Conservation (phyloP, 2,113 vertebrate species). For the Stigmatopora argus region DNA sequence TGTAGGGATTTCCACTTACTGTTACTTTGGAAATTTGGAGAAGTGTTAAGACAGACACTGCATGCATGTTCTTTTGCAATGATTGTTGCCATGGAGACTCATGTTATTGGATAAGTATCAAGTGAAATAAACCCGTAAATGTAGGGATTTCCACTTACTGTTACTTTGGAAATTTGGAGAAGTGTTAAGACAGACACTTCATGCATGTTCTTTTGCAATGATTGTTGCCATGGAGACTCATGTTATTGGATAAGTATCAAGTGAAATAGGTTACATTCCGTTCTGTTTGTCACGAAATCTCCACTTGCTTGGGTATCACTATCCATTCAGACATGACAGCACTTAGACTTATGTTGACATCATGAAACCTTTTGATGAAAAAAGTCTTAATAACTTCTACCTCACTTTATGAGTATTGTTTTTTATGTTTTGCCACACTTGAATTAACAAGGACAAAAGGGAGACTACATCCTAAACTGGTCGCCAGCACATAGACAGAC, state of each 20-base stretch:
- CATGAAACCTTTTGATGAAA: conserved; percentile 15
- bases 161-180: conserved; percentile 1
- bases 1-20: conserved; percentile 49
- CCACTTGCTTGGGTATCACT: conserved; percentile 20
- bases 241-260: conserved; percentile 1
- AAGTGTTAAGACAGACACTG: not conserved
- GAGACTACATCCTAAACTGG: no score
- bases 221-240: conserved; percentile 39
- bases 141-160: conserved; percentile 48
- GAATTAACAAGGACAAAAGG: no score
- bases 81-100: conserved; percentile 41
- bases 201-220: conserved; percentile 11
- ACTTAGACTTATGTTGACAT: conserved; percentile 13
- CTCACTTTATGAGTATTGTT: not conserved
- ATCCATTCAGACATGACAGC: not conserved
- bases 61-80: conserved; percentile 10
- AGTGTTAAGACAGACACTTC: not conserved
- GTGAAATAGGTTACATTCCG: conserved; percentile 13
- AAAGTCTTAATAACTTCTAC: not conserved
- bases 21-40: conserved; percentile 3
- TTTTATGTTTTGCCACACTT: no score
- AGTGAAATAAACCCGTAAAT: conserved; percentile 25
- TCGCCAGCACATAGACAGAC: no score
- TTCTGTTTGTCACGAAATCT: conserved; percentile 25
- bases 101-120: conserved; percentile 1